Evolutionary conservation across 2,888 invertebrate genomes (phyloP).

Genomic region (Drosophila eohydei): DNA sequence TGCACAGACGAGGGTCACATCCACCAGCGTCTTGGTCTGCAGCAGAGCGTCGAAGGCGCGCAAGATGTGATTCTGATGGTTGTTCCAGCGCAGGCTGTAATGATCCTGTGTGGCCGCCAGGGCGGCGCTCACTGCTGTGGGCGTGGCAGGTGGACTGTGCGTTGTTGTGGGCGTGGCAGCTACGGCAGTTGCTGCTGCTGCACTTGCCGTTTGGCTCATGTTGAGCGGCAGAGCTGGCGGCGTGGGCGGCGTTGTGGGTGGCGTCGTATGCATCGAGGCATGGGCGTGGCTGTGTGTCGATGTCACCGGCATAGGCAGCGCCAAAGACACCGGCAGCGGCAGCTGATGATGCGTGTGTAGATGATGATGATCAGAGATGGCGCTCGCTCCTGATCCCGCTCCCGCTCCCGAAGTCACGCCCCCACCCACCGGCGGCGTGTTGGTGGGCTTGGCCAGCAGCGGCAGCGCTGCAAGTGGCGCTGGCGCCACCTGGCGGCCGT

Average conservation of each 20-base stretch:
- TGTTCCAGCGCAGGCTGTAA: slow-evolving; percentile 97
- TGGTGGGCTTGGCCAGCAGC: slow-evolving; percentile 58
- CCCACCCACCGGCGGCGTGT: slow-evolving; percentile 19
- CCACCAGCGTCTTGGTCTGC: slow-evolving; percentile 94
- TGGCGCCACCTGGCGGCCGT: slow-evolving; percentile 68
- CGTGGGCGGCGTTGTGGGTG: slow-evolving; percentile 76
- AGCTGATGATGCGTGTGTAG: slow-evolving; percentile 27
- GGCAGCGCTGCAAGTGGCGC: slow-evolving; percentile 57
- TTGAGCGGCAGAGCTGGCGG: slow-evolving; percentile 71
- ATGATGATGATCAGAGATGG: slow-evolving; percentile 28
- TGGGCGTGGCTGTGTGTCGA: slow-evolving; percentile 39
- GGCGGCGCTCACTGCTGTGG: slow-evolving; percentile 32
- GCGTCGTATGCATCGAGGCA: slow-evolving; percentile 64
- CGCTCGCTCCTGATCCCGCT: slow-evolving; percentile 11
- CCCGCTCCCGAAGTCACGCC: not conserved
- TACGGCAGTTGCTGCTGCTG: slow-evolving; percentile 27
- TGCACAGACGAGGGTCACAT: slow-evolving; percentile 95
- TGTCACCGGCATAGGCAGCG: slow-evolving; percentile 24
- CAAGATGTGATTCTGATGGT: slow-evolving; percentile 95
- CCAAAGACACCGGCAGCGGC: slow-evolving; percentile 10
- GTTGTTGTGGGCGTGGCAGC: slow-evolving; percentile 27
- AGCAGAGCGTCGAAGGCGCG: slow-evolving; percentile 95
- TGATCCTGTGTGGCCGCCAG: slow-evolving; percentile 88
- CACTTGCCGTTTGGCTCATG: slow-evolving; percentile 64
- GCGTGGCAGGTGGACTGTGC: slow-evolving; percentile 66